Evolutionary conservation across 2,888 invertebrate species (phyloP).

Genomic region (Argyresthia albistria): DNA sequence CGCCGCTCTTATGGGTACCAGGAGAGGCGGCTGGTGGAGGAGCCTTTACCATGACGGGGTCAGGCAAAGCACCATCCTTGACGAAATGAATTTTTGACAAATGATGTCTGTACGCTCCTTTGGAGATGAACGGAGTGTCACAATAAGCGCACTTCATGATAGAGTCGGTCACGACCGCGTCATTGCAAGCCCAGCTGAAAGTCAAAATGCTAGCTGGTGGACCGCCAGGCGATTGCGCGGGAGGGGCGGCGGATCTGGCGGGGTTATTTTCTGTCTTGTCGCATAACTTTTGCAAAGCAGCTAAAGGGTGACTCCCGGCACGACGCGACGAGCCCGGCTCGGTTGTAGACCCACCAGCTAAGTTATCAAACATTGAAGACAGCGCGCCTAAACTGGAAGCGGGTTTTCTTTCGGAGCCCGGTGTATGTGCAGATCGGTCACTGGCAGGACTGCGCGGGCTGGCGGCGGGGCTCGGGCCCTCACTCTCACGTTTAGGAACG

Average conservation of each 20-base stretch:
- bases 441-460: constrained; percentile 85
- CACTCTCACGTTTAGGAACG: constrained; percentile 66
- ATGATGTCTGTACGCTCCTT: constrained; percentile 97
- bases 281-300: constrained; percentile 95
- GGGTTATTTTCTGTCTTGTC: constrained; percentile 92
- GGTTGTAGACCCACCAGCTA: constrained; percentile 68
- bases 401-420: constrained; percentile 75
- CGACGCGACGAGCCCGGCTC: constrained; percentile 75
- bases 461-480: constrained; percentile 67
- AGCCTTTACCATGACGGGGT: constrained; percentile 77
- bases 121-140: constrained; percentile 96
- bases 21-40: constrained; percentile 59
- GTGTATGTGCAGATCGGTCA: constrained; percentile 82
- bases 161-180: constrained; percentile 90
- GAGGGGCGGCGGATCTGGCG: constrained; percentile 59
- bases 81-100: constrained; percentile 96
- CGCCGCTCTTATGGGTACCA: constrained; percentile 49
- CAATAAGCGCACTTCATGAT: constrained; percentile 96
- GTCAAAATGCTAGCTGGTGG: constrained; percentile 89
- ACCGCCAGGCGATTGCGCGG: constrained; percentile 70
- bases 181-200: constrained; percentile 96
- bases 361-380: constrained; percentile 91
- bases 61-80: constrained; percentile 90
- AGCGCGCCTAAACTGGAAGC: constrained; percentile 84
- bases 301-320: constrained; percentile 89